Percentiles rank a stretch among this genome's conserved stretches.
These are phyloP conservation scores for Junonia oenone DNA, from an alignment of 2,888 invertebrate species.

Conservation along the genomic window DNA sequence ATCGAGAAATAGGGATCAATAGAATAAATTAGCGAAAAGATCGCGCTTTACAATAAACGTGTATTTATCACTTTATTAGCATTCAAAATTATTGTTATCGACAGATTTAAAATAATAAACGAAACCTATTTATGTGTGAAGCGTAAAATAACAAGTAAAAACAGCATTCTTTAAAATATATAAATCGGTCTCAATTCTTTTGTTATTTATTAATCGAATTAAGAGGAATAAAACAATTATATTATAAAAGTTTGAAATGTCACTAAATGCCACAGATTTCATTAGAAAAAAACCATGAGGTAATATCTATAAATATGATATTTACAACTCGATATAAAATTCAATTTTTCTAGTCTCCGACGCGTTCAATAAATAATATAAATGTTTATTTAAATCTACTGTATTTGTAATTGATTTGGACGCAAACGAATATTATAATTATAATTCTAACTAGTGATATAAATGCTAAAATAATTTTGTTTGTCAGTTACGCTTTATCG, in stretches of 20 bases:
- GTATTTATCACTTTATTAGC: not conserved
- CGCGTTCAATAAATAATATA: not conserved
- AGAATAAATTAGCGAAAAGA: not conserved
- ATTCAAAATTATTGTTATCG: not conserved
- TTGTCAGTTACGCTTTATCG: no score
- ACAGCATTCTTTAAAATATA: not conserved
- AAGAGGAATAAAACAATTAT: not conserved
- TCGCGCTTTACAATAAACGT: not conserved
- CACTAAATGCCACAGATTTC: not conserved
- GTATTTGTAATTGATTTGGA: no score
- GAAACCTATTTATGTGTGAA: not conserved
- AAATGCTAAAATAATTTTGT: no score
- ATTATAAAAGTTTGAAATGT: not conserved
- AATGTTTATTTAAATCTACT: not conserved
- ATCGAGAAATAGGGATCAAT: not conserved
- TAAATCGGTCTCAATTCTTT: not conserved
- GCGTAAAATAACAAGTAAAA: not conserved
- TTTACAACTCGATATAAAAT: not conserved
- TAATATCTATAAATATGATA: not conserved
- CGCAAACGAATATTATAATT: no score
- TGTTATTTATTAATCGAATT: slow-evolving; percentile 1
- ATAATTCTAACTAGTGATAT: no score
- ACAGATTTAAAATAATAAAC: not conserved
- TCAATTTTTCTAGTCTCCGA: not conserved
- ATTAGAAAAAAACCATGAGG: not conserved